Conservation (phyloP, 2,888 invertebrate genomes). For the Glyphotaelius pellucidus region DNA sequence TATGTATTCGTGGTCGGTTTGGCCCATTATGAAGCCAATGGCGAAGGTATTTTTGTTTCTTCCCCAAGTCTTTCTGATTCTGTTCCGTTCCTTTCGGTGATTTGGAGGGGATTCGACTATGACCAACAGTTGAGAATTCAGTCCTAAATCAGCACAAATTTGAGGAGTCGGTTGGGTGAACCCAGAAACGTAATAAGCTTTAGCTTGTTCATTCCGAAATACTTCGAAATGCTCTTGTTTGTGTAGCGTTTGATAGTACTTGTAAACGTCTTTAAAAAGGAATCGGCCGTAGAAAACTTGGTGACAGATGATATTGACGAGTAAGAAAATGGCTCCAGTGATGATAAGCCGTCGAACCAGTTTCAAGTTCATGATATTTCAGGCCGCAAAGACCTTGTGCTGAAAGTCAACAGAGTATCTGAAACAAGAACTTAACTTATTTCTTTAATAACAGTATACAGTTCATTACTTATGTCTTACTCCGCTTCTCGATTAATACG, state of each 20-base stretch:
- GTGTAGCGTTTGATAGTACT: not conserved
- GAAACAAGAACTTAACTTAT: too few relatives aligned
- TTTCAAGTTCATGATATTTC: not conserved
- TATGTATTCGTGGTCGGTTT: not conserved
- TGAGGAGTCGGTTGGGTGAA: conserved; percentile 6
- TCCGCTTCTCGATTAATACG: too few relatives aligned
- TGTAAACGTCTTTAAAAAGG: not conserved
- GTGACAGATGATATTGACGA: not conserved
- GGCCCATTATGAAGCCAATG: conserved; percentile 69
- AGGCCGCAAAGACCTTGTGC: not conserved
- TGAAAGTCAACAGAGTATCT: not conserved
- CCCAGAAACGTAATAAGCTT: not conserved
- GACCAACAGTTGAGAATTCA: conserved; percentile 68
- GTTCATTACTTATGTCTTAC: too few relatives aligned
- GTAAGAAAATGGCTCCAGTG: not conserved
- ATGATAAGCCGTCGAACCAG: not conserved
- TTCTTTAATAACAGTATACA: too few relatives aligned
- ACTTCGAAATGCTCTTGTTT: not conserved
- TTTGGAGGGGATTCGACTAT: conserved; percentile 72
- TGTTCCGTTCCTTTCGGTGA: conserved; percentile 71
- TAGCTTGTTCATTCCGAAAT: not conserved
- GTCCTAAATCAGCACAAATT: conserved; percentile 17
- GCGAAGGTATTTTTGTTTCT: conserved; percentile 70
- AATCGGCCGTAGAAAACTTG: not conserved
- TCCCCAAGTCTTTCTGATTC: conserved; percentile 74